These are phyloP conservation scores for Laticauda colubrina DNA, from an alignment of 2,113 vertebrate genomes.

Conservation along the genomic window DNA sequence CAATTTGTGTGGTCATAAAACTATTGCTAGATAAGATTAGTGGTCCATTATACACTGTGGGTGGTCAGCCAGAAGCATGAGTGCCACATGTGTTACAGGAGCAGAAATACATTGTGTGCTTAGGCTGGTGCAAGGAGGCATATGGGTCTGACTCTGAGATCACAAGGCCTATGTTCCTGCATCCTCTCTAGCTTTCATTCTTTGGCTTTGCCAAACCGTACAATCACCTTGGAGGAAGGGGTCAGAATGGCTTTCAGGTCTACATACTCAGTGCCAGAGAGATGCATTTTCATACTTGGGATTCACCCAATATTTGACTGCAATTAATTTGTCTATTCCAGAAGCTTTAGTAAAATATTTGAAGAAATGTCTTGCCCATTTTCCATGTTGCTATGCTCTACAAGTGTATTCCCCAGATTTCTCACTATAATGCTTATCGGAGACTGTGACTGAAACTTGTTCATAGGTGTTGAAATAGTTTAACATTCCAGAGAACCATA, in stretches of 20 bases:
- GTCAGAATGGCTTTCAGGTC: too few species aligned
- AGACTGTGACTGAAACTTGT: neutral
- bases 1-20: slow-evolving; percentile 9
- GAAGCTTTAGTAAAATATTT: neutral
- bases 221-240: neutral
- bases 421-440: neutral
- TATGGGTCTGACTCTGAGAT: neutral
- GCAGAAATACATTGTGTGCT: neutral
- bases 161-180: neutral
- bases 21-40: neutral
- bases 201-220: neutral
- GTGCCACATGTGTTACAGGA: neutral
- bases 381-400: neutral
- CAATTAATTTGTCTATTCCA: neutral
- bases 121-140: neutral
- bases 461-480: neutral
- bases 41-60: neutral
- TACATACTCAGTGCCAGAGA: neutral
- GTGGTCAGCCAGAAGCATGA: neutral
- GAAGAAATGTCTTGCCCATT: neutral
- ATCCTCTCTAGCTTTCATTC: neutral
- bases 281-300: neutral
- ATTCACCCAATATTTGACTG: neutral
- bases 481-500: neutral
- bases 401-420: neutral